phyloP scores from a whole-genome alignment of 2,113 vertebrate genomes.

The Xenopus laevis region DNA sequence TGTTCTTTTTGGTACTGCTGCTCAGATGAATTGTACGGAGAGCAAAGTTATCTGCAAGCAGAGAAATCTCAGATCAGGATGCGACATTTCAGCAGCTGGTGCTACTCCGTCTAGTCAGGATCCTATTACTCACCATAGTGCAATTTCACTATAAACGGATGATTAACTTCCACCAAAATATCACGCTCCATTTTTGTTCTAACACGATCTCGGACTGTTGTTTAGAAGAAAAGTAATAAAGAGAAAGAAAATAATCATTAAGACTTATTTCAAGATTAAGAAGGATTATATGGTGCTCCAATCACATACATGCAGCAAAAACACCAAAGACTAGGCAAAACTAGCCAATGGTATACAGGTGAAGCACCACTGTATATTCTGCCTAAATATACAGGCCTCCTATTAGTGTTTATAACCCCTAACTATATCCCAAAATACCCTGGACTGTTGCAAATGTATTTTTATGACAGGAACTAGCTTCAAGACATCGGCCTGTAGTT shows the following conservation, averaged over 20 bases:
- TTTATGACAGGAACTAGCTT: too few species aligned
- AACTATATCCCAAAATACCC: too few species aligned
- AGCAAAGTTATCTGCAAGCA: background rate
- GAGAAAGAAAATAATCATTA: background rate
- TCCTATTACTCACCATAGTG: conserved; percentile 86
- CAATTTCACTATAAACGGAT: conserved; percentile 96
- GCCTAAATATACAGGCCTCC: too few species aligned
- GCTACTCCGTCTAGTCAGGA: conserved; percentile 4
- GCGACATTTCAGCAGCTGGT: conserved; percentile 32
- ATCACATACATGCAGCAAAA: too few species aligned
- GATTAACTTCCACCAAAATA: conserved; percentile 97
- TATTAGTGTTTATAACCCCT: too few species aligned
- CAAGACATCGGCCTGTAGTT: too few species aligned
- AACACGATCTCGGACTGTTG: conserved; percentile 87
- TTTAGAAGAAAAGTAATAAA: conserved; percentile 35
- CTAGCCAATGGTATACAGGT: too few species aligned
- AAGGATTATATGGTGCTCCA: too few species aligned
- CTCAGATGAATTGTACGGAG: background rate
- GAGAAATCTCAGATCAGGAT: conserved; percentile 5
- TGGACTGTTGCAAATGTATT: too few species aligned
- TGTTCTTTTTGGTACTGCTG: background rate
- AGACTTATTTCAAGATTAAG: too few species aligned
- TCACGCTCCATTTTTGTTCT: conserved; percentile 97
- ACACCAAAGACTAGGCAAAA: too few species aligned
- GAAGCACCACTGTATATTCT: too few species aligned